phyloP scores from a whole-genome alignment of 64 coral and sea anemone genomes.

The Orbicella faveolata region DNA sequence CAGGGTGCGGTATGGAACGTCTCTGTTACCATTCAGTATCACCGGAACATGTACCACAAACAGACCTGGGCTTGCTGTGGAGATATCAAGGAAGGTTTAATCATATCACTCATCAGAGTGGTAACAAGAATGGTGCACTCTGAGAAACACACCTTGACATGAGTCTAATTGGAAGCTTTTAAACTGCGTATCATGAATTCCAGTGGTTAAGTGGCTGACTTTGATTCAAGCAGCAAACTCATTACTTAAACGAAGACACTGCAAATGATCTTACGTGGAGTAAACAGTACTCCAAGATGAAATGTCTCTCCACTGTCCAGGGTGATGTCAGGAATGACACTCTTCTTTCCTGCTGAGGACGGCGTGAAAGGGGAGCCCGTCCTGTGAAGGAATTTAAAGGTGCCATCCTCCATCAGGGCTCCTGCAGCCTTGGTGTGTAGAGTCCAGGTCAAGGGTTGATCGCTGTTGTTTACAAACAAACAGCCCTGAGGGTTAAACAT shows the following conservation, averaged over 20 bases:
- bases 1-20: constrained; percentile 80
- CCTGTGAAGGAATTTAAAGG: constrained; percentile 90
- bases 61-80: constrained; percentile 69
- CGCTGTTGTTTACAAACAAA: constrained; percentile 99
- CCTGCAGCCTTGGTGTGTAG: constrained; percentile 62
- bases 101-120: background rate
- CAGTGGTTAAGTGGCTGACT: no score
- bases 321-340: constrained; percentile 69
- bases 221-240: background rate
- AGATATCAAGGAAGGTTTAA: background rate
- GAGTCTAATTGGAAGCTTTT: no score
- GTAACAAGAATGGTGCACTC: no score
- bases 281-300: constrained; percentile 89
- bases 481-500: constrained; percentile 61
- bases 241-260: background rate
- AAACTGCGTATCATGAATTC: no score
- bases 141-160: no score
- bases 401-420: constrained; percentile 76
- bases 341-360: constrained; percentile 66
- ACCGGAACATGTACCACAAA: constrained; percentile 83
- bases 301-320: constrained; percentile 91
- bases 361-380: constrained; percentile 88
- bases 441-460: constrained; percentile 73
- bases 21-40: constrained; percentile 79
- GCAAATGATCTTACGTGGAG: constrained; percentile 70